A percentile compares a stretch with the other conserved stretches of the same genome.
phyloP scores from a whole-genome alignment of 2,797 vertebrate genomes.

The Darevskia mixta region DNA sequence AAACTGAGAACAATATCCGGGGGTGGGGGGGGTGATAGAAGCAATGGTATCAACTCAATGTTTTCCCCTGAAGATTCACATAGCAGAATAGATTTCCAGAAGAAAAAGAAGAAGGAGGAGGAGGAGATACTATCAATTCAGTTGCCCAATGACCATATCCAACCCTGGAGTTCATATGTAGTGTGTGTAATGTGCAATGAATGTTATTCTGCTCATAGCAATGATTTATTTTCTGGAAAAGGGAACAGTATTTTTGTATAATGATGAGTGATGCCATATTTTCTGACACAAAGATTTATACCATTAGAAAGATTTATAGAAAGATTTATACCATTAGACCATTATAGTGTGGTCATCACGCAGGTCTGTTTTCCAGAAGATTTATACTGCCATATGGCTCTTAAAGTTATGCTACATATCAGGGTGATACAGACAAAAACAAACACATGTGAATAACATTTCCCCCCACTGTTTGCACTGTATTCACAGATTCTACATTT shows the following conservation, averaged over 20 bases:
- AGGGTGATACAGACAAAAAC: conserved; percentile 11
- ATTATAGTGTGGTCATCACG: neutral
- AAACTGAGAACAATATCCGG: neutral
- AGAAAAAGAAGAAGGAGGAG: accelerated
- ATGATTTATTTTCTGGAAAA: conserved; percentile 8
- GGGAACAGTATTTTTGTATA: neutral
- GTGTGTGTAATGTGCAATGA: neutral
- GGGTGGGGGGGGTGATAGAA: neutral
- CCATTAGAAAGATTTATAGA: neutral
- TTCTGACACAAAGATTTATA: neutral
- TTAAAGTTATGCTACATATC: neutral
- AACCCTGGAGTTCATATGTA: neutral
- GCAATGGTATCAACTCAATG: neutral
- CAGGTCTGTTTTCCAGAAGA: neutral
- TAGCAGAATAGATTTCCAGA: neutral
- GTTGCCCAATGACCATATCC: neutral
- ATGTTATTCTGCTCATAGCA: neutral
- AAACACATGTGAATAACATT: neutral
- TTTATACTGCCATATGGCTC: conserved; percentile 32
- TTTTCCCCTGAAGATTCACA: neutral
- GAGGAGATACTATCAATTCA: too few species aligned
- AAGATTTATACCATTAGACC: neutral
- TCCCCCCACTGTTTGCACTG: conserved; percentile 5
- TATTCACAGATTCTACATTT: neutral
- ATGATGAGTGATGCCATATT: neutral